Evolutionary conservation across 2,113 vertebrate genomes (phyloP).

Genomic region (Alethe castanea): DNA sequence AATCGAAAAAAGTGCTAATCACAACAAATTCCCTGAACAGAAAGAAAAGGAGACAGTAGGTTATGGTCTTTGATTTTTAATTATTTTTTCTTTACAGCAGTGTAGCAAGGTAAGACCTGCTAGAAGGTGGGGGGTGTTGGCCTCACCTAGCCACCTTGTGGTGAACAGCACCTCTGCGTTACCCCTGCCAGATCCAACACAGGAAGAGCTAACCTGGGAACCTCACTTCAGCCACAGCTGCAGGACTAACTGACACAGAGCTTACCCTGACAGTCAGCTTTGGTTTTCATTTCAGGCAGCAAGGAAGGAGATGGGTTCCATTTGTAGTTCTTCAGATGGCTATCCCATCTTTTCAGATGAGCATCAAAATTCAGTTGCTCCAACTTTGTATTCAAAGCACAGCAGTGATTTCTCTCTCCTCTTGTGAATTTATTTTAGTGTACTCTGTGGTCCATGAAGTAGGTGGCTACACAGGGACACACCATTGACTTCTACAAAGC

Average conservation of each 20-base stretch:
- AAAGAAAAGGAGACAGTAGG: background rate
- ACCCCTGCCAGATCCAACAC: background rate
- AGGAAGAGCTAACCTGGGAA: background rate
- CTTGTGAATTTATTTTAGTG: background rate
- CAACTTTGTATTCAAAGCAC: background rate
- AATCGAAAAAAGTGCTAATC: background rate
- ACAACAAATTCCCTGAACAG: background rate
- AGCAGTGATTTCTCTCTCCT: background rate
- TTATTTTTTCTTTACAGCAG: background rate
- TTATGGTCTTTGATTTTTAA: background rate
- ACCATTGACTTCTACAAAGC: background rate
- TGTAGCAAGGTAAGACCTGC: background rate
- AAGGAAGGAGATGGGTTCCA: background rate
- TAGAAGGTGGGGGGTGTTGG: background rate
- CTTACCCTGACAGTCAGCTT: background rate
- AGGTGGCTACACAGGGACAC: background rate
- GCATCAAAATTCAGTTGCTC: background rate
- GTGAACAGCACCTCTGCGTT: background rate
- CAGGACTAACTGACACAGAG: background rate
- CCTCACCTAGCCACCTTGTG: slow-evolving; percentile 24
- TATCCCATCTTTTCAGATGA: background rate
- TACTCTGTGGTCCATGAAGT: background rate
- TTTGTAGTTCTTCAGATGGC: background rate
- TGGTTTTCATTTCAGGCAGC: background rate
- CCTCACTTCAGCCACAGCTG: background rate